A percentile compares a stretch with the other conserved stretches of the same genome.
Conservation (phyloP, 2,888 invertebrate species). For the Pardosa pseudoannulata region DNA sequence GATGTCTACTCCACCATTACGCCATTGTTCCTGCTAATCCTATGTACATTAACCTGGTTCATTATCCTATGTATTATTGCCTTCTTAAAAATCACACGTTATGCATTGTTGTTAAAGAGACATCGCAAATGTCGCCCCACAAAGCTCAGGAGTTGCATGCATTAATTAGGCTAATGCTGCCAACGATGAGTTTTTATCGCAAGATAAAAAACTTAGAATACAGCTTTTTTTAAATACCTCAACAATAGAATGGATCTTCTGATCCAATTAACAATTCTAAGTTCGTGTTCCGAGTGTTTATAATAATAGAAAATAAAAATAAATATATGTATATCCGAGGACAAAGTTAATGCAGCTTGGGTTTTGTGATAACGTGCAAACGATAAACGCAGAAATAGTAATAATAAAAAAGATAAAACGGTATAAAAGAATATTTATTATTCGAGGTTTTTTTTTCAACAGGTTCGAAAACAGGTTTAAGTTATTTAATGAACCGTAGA, state of each 20-base stretch:
- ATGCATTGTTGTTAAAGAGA: neutral
- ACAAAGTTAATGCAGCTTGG: neutral
- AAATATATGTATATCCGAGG: neutral
- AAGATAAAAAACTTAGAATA: slow-evolving; percentile 19
- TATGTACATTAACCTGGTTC: slow-evolving; percentile 31
- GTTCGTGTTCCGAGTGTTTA: neutral
- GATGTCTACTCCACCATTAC: neutral
- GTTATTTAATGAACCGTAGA: slow-evolving; percentile 40
- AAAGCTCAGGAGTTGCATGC: neutral
- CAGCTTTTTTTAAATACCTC: slow-evolving; percentile 43
- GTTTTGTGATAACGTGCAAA: neutral
- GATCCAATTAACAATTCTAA: slow-evolving; percentile 35
- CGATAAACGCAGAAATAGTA: neutral
- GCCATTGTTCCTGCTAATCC: slow-evolving; percentile 21
- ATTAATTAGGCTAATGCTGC: slow-evolving; percentile 56
- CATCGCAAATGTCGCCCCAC: neutral
- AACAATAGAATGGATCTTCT: slow-evolving; percentile 47
- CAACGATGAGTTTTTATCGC: slow-evolving; percentile 28
- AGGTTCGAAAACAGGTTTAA: slow-evolving; percentile 41
- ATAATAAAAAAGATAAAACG: neutral
- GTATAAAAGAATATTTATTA: neutral
- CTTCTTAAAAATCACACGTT: neutral
- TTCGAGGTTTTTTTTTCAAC: slow-evolving; percentile 40
- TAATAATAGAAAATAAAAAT: neutral
- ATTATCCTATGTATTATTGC: neutral